phyloP scores from a whole-genome alignment of 1,140 invertebrate species.

The Phortica variegata region DNA sequence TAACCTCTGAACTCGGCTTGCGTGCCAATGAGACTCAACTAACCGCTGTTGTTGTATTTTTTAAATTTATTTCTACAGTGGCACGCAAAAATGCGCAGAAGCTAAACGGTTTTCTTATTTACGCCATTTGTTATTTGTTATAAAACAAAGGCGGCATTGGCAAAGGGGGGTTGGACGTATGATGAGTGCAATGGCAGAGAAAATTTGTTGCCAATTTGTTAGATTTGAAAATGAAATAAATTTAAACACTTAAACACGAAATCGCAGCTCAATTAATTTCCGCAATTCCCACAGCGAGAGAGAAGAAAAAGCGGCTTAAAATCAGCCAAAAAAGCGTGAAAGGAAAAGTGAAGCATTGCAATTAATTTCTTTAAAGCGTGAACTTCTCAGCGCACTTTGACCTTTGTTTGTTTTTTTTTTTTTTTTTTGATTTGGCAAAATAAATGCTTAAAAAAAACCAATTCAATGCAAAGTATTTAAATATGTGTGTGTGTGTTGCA shows the following conservation, averaged over 20 bases:
- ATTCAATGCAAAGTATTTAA: no score
- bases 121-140: constrained; percentile 44
- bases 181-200: constrained; percentile 7
- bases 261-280: constrained; percentile 47
- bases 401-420: constrained; percentile 24
- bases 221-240: background rate
- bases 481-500: no score
- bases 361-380: constrained; percentile 34
- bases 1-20: constrained; percentile 40
- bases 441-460: no score
- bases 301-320: constrained; percentile 13
- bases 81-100: constrained; percentile 53
- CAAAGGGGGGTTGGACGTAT: no score
- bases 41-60: background rate
- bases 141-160: no score
- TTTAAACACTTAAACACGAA: no score
- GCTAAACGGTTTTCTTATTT: constrained; percentile 35
- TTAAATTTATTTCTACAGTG: constrained; percentile 19
- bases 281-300: constrained; percentile 39
- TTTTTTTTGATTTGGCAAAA: no score
- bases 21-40: constrained; percentile 1
- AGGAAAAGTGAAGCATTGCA: constrained; percentile 21
- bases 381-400: constrained; percentile 33
- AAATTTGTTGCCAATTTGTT: constrained; percentile 51
- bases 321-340: no score